Base-by-base conservation (phyloP, 2,888 invertebrate species). In the Epirrhoe tristata region DNA sequence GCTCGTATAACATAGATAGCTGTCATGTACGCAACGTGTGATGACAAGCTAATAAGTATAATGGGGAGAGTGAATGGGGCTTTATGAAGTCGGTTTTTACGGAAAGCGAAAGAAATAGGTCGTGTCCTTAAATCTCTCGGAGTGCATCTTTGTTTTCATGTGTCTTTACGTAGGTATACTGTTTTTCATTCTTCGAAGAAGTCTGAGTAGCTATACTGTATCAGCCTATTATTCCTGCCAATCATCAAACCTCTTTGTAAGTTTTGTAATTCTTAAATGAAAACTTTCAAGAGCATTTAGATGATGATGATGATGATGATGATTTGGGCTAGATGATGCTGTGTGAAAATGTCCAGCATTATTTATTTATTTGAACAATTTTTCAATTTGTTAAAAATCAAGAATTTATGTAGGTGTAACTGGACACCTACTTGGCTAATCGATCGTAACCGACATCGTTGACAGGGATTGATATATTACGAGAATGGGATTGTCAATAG, bases 401-500 rank as follows among this genome's bases (percentile, higher is more conserved):
- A 6, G 48, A 14, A 58, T 52, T 50, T 43, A 58, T 1, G 48
- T 34, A 34, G 10, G n/a, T 48, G 34, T 57, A 67, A 61, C 67
- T 63, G 68, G 69, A 71, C 67, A 62, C 55, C 63, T 69, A 67
- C 66, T 67, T 64, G 74, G 54, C 67, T 68, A 71, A 72, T 74
- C 70, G 70, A 57, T 71, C 54, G 70, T 69, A 71, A 71, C 71
- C 66, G 59, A 74, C 68, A 71, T 61, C 62, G 73, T 52, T 70
- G 73, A 69, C 73, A 73, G 57, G 53, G 67, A 65, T 63, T 73
- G 77, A 76, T 77, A 73, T 73, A 77, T 74, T 64, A 73, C 66
- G 63, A 55, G 57, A 68, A 69, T 74, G 66, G 72, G 71, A 67
- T 63, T 68, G 73, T 76, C 75, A 73, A 76, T 72, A 74, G 72